Evolutionary conservation across 2,797 vertebrate species (phyloP).

Genomic region (Distichodus sexfasciatus): DNA sequence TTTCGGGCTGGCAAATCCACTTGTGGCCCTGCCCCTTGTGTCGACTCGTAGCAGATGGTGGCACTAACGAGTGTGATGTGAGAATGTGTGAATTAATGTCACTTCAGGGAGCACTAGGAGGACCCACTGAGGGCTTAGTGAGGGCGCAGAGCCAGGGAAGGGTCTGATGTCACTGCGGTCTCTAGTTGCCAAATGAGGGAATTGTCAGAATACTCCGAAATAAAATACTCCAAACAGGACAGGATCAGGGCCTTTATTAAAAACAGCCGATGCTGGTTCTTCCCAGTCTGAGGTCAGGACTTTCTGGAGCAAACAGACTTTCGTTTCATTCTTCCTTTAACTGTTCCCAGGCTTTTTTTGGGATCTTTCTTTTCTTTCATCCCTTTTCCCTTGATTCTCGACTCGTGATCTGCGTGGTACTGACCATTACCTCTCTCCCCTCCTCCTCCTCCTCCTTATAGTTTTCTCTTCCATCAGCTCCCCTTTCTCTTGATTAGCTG

Average conservation of each 20-base stretch:
- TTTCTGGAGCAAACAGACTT: neutral
- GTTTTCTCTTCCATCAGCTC: slow-evolving; percentile 6
- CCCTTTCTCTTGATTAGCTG: slow-evolving; percentile 31
- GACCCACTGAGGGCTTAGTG: neutral
- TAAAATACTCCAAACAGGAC: slow-evolving; percentile 10
- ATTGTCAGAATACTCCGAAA: neutral
- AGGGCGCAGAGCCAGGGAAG: neutral
- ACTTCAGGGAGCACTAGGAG: neutral
- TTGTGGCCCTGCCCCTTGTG: neutral
- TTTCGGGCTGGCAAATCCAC: neutral
- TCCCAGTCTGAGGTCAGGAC: neutral
- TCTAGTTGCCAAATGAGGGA: slow-evolving; percentile 2
- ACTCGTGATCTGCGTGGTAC: neutral
- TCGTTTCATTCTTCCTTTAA: too few species aligned
- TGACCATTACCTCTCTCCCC: neutral
- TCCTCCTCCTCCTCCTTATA: neutral
- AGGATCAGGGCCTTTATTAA: slow-evolving; percentile 1
- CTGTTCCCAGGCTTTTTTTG: neutral
- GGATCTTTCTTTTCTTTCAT: neutral
- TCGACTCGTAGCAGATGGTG: slow-evolving; percentile 2
- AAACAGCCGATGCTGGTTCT: neutral
- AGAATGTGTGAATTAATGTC: slow-evolving; percentile 14
- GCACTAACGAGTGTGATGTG: slow-evolving; percentile 14
- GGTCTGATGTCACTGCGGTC: slow-evolving; percentile 9
- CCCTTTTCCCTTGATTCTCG: slow-evolving; percentile 17